These are phyloP conservation scores for Autographa gamma DNA, from an alignment of 2,888 invertebrate genomes.

Conservation along the genomic window DNA sequence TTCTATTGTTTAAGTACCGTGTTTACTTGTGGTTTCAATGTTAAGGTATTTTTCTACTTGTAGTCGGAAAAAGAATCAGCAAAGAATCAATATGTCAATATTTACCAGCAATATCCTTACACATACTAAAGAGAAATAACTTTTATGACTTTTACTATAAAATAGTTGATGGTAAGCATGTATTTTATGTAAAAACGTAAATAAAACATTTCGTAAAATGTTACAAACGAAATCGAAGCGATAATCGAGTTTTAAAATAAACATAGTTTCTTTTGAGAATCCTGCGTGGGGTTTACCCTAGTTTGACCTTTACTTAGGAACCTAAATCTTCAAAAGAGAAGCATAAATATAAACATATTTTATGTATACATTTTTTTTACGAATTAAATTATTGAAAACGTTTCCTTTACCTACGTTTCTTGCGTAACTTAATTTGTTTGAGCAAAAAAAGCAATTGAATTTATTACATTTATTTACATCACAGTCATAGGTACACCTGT, in stretches of 20 bases:
- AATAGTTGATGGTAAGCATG: too few relatives aligned
- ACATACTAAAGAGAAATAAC: too few relatives aligned
- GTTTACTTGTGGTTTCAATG: too few relatives aligned
- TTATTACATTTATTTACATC: too few relatives aligned
- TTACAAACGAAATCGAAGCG: background rate
- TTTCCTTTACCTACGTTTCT: background rate
- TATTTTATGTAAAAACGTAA: background rate
- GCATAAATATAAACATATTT: conserved; percentile 3
- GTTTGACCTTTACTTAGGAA: background rate
- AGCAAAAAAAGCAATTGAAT: too few relatives aligned
- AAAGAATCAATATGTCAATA: too few relatives aligned
- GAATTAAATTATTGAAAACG: background rate
- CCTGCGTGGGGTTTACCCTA: background rate
- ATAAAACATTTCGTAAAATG: background rate
- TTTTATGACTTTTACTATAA: too few relatives aligned
- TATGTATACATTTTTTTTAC: background rate
- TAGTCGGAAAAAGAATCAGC: too few relatives aligned
- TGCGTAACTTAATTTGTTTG: background rate
- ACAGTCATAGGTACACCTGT: too few relatives aligned
- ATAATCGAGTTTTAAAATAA: conserved; percentile 1
- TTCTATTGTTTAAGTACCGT: too few relatives aligned
- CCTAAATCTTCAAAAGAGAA: conserved; percentile 4
- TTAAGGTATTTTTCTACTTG: too few relatives aligned
- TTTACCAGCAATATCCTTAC: too few relatives aligned
- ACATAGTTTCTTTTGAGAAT: background rate